Evolutionary conservation across 2,888 invertebrate species (phyloP).

Genomic region (Lysandra coridon): DNA sequence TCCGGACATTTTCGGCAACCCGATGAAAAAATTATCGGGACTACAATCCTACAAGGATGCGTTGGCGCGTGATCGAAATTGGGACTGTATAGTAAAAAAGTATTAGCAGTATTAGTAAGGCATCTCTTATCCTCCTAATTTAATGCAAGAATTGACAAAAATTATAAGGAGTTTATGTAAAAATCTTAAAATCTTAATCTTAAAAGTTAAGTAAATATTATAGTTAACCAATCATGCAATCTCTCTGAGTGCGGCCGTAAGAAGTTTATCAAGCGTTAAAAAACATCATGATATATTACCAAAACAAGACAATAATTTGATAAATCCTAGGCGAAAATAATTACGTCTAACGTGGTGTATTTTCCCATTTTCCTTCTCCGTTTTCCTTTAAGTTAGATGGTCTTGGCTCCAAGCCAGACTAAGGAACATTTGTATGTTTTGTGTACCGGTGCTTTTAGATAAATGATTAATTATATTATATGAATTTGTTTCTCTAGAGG

Average conservation of each 20-base stretch:
- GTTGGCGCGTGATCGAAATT: too few species aligned
- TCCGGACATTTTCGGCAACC: not conserved
- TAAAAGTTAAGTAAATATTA: too few species aligned
- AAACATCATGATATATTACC: not conserved
- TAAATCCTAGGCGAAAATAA: not conserved
- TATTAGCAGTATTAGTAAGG: too few species aligned
- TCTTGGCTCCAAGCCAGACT: not conserved
- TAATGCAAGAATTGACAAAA: too few species aligned
- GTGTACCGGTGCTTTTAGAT: not conserved
- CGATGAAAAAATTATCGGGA: not conserved
- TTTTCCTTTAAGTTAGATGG: not conserved
- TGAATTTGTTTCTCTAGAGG: not conserved
- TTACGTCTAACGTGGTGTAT: not conserved
- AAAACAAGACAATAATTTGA: not conserved
- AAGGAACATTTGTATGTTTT: not conserved
- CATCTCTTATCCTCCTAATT: too few species aligned
- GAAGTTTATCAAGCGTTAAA: not conserved
- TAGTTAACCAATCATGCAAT: too few species aligned
- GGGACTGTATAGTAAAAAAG: too few species aligned
- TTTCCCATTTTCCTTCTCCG: not conserved
- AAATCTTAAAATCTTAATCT: too few species aligned
- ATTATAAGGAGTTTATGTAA: not conserved
- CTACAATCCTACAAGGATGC: not conserved
- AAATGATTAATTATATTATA: not conserved
- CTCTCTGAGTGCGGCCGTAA: not conserved